These are phyloP conservation scores for Leptarthrus brevirostris DNA, from an alignment of 2,888 invertebrate genomes.

Conservation along the genomic window DNA sequence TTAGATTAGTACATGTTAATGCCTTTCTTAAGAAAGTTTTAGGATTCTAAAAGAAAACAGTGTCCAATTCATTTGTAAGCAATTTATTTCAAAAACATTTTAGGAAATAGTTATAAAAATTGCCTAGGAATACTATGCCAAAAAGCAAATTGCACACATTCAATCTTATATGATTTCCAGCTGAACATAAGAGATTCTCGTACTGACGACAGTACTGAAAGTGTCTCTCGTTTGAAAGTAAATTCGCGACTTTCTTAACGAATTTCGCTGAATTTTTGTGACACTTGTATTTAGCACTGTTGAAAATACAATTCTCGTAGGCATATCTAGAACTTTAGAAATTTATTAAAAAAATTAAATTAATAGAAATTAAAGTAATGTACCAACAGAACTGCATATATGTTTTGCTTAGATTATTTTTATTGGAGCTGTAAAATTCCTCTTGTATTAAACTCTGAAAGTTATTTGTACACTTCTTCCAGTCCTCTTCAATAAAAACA, in stretches of 20 bases:
- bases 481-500: slow-evolving; percentile 63
- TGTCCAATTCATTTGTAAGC: too few relatives aligned
- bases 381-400: slow-evolving; percentile 67
- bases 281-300: slow-evolving; percentile 65
- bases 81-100: too few relatives aligned
- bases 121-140: too few relatives aligned
- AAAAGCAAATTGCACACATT: background rate
- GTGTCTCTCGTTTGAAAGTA: slow-evolving; percentile 65
- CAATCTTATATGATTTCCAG: background rate
- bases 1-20: too few relatives aligned
- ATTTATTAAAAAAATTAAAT: slow-evolving; percentile 12
- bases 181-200: slow-evolving; percentile 60
- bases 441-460: slow-evolving; percentile 63
- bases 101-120: too few relatives aligned
- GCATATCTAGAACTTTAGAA: slow-evolving; percentile 63
- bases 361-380: slow-evolving; percentile 48
- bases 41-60: too few relatives aligned
- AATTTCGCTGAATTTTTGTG: slow-evolving; percentile 64
- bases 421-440: slow-evolving; percentile 58
- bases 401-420: slow-evolving; percentile 61
- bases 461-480: slow-evolving; percentile 62
- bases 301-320: slow-evolving; percentile 66
- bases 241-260: slow-evolving; percentile 63
- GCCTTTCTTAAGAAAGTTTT: too few relatives aligned
- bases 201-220: slow-evolving; percentile 64